Evolutionary conservation across 2,113 vertebrate species (phyloP), one percentile per base, ranked within the genome.

Genomic region (Peromyscus californicus): DNA sequence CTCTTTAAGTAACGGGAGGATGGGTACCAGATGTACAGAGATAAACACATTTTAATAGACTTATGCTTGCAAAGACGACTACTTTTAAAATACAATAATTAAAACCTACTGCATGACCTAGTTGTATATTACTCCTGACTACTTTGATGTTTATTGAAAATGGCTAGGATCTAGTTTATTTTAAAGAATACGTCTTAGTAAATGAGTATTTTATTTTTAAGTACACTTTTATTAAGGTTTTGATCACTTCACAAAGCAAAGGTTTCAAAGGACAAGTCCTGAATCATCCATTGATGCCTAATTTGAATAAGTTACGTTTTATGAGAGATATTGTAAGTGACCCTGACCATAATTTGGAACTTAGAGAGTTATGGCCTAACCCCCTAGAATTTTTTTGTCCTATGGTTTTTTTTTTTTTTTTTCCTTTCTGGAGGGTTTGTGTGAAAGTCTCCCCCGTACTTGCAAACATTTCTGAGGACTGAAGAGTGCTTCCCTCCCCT

Each of bases 161-260:
- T 90, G 80, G 17, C 90, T 90, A 5, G 79, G 45, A 94, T 95
- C 86, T 96, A 54, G 96, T 97, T 97, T 96, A 26, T 87, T 91
- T 95, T 45, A 65, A 5, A 57, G 94, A 92, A 79, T 83, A 54
- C 22, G 48, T 57, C 13, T 93, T 16, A 92, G 65, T 91, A 54
- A 89, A 94, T 97, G 13, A 26, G 19, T 78, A 94, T 67, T 93
- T 97, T 86, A 54, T 94, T 97, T 94, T 78, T 54, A 96, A 45
- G 59, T 91, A 69, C 59, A 61, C 17, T 45, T 94, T 80, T 33
- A 48, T 48, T 72, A 72, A 90, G 36, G 22, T 70, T 31, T 78
- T 94, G 33, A 33, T 80, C 74, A 97, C 59, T 69, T 65, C 45
- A 79, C 95, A 82, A 54, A 69, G 19, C 12, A 76, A 16, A 95